A percentile compares a stretch with the other conserved stretches of the same genome.
phyloP scores from a whole-genome alignment of 2,888 invertebrate genomes.

The Nyleta sp. region DNA sequence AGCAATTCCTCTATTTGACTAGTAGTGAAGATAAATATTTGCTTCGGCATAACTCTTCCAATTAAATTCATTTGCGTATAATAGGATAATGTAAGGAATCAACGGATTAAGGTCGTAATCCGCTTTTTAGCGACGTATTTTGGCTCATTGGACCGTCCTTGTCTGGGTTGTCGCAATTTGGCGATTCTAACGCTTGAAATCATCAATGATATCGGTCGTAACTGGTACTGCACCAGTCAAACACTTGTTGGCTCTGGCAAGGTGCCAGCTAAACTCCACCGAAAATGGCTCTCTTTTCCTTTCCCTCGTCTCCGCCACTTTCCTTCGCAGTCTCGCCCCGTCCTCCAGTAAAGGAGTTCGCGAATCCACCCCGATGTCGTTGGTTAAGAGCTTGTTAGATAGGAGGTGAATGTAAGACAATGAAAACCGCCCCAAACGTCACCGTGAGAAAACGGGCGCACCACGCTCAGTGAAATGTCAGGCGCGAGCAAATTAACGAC shows the following conservation, averaged over 20 bases:
- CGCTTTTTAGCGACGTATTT: constrained; percentile 26
- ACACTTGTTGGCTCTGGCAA: constrained; percentile 79
- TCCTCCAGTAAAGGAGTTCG: constrained; percentile 26
- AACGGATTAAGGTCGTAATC: constrained; percentile 27
- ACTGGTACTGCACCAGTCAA: constrained; percentile 70
- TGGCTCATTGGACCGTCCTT: constrained; percentile 32
- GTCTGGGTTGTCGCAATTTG: constrained; percentile 54
- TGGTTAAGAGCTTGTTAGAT: constrained; percentile 45
- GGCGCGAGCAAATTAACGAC: constrained; percentile 31
- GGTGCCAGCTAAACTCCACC: constrained; percentile 65
- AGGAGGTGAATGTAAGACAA: constrained; percentile 49
- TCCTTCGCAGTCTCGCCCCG: background rate
- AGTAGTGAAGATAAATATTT: constrained; percentile 7
- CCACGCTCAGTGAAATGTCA: constrained; percentile 25
- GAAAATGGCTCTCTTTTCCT: constrained; percentile 47
- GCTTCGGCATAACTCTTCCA: constrained; percentile 5
- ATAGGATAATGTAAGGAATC: constrained; percentile 16
- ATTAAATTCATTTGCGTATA: constrained; percentile 23
- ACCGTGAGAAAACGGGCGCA: constrained; percentile 19
- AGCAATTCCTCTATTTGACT: background rate
- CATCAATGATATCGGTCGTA: constrained; percentile 65
- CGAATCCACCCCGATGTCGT: constrained; percentile 26
- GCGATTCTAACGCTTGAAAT: constrained; percentile 47
- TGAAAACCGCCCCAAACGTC: constrained; percentile 24
- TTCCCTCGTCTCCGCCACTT: constrained; percentile 13